Evolutionary conservation across 2,888 invertebrate species (phyloP), one percentile per base, ranked within the genome.

Genomic region (Rugalucina vietnamica): DNA sequence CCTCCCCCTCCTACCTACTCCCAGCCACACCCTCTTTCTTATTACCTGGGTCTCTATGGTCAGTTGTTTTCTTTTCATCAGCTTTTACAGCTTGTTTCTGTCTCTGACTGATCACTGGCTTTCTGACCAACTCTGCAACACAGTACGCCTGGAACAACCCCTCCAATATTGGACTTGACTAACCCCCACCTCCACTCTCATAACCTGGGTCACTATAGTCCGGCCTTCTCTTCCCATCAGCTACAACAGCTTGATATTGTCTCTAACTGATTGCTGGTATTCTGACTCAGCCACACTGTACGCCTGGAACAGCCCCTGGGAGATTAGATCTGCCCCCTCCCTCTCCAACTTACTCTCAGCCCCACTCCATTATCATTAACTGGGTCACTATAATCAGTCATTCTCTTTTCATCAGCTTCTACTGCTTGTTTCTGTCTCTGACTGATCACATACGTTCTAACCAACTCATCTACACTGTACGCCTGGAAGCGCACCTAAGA

Each of bases 401-500:
- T 69, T 32, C 65, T 77, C 21, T 85, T 77, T 54, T 87, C 85
- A 14, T 86, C 89, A 49, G 90, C 87, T 24, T 90, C 88, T 29
- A 89, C 87, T 18, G 89, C 89, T 24, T 91, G 81, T 73, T 91
- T 91, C 88, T 94, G 93, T 81, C 90, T 86, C 80, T 92, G 91
- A 73, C 87, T 85, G 36, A 93, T 93, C 89, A 94, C 88, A 10
- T 81, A 80, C 70, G 90, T 85, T 78, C 94, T 86, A 37, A 94
- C 70, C 1, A 91, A 89, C 57, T 94, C 93, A 12, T 94, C 94
- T 18, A 91, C 86, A 27, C 75, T 87, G 86, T 91, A 94, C 0
- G 94, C 94, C 84, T 93, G 93, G 37, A 82, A 60, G 8, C 94
- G 86, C 0, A 93, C 93, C 29, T 94, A 94, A 36, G 90, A 84